Percentiles rank a stretch among this genome's conserved stretches.
These are phyloP conservation scores for Butorides virescens DNA, from an alignment of 2,113 vertebrate species.

Conservation along the genomic window DNA sequence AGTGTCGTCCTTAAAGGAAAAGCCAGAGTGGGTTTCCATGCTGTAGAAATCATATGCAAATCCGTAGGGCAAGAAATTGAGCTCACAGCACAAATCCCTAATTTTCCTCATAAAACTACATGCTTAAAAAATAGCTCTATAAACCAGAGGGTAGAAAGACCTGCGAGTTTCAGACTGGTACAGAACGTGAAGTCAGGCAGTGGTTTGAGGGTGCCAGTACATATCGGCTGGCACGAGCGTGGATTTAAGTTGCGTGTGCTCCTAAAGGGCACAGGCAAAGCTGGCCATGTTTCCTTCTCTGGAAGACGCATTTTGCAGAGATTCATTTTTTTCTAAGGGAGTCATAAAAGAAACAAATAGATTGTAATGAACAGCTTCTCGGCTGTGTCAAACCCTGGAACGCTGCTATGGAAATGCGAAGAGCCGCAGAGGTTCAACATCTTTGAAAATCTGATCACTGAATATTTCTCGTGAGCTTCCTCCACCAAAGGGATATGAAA, in stretches of 20 bases:
- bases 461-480: not conserved
- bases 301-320: not conserved
- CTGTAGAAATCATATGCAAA: not conserved
- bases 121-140: not conserved
- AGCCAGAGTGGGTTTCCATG: not conserved
- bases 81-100: not conserved
- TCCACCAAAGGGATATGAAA: not conserved
- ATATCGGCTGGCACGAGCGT: accelerated
- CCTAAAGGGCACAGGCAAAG: not conserved
- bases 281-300: not conserved
- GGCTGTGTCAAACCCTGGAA: not conserved
- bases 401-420: not conserved
- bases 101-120: not conserved
- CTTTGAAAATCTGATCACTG: not conserved
- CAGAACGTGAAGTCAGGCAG: not conserved
- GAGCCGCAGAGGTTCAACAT: not conserved
- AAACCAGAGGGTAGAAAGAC: not conserved
- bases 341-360: not conserved
- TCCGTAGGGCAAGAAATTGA: not conserved
- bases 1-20: not conserved
- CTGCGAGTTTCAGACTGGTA: not conserved
- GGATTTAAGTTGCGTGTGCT: not conserved
- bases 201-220: not conserved
- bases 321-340: not conserved
- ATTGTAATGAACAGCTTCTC: not conserved